Base-by-base conservation (phyloP, 1,140 invertebrate genomes). In the Lepidotrigona ventralis region DNA sequence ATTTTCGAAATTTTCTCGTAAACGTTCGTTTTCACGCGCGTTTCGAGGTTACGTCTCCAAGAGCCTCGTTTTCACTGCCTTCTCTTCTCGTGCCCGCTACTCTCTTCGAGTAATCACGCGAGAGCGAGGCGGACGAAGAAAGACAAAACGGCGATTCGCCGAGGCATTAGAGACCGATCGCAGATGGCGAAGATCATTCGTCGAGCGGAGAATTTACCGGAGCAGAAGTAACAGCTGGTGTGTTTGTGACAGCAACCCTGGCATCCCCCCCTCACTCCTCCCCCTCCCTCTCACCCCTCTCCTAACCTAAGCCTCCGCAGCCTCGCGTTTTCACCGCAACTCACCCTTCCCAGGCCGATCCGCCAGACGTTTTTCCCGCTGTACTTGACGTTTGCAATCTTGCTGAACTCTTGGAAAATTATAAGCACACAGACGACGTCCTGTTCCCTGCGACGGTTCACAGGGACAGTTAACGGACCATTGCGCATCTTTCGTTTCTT, bases 381-480 rank as follows among this genome's bases (percentile, higher is more conserved):
- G 93, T 91, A 91, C 90, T 91, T 94, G 93, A 94, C 93, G 85
- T 93, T 91, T 88, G 90, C 92, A 94, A 94, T 94, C 92, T 94
- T 92, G 90, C 89, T 90, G 84, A 92, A 89, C 91, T 88, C 89
- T 86, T 74, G 88, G 90, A 91, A 94, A 94, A 94, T 94, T 94
- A 94, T 94, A 93, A 93, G 54, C 91, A 89, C 90, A 89, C 90
- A 89, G 64, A 79, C 76, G 75, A 77, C 39, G 39, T 81, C 51
- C 63, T 58, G 29, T n/a, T 58, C 23, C 51, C 14, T 46, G 29
- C 23, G 53, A n/a, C n/a, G 15, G 11, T 19, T 21, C n/a, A 26
- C 54, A 6, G 14, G 53, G 23, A 17, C 21, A 39, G n/a, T 26
- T 81, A 63, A 53, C 39, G 39, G n/a, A 23, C 63, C 39, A 54